A percentile compares a stretch with the other conserved stretches of the same genome.
Evolutionary conservation across 2,888 invertebrate species (phyloP).

Genomic region (Drosophila glabriapex): DNA sequence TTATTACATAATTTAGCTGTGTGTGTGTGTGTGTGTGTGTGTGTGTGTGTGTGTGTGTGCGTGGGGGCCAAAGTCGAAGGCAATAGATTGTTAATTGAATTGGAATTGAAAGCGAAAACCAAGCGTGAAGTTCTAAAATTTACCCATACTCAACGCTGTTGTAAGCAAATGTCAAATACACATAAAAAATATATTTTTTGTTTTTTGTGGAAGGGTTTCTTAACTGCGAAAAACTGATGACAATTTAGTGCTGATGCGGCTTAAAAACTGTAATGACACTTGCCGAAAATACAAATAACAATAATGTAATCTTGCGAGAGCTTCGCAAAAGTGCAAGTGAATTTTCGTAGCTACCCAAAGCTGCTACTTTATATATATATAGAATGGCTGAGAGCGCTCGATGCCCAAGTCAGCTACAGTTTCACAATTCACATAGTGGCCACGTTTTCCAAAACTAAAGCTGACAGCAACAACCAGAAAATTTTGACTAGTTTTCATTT

Average conservation of each 20-base stretch:
- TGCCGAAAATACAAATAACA: neutral
- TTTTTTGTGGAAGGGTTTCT: neutral
- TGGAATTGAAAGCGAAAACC: constrained; percentile 41
- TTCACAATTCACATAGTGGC: constrained; percentile 41
- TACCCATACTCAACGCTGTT: neutral
- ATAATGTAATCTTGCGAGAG: too few species aligned
- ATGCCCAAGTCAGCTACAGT: constrained; percentile 1
- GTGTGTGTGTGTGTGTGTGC: constrained; percentile 23
- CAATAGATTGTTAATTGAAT: constrained; percentile 73
- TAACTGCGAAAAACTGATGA: neutral
- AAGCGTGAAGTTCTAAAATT: constrained; percentile 24
- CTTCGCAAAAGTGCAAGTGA: constrained; percentile 11
- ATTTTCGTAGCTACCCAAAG: neutral
- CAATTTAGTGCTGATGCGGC: neutral
- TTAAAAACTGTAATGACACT: neutral
- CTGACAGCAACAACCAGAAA: constrained; percentile 62
- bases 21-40: constrained; percentile 8
- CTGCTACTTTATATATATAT: neutral
- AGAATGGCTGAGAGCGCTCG: constrained; percentile 5
- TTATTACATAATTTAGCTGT: constrained; percentile 69
- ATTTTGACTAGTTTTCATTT: constrained; percentile 54
- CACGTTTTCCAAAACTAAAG: constrained; percentile 43
- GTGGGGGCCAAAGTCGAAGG: constrained; percentile 62
- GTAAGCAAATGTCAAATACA: constrained; percentile 1
- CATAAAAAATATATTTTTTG: constrained; percentile 1